These are phyloP conservation scores for Drosophila kanapiae DNA, from an alignment of 1,140 invertebrate species.

Conservation along the genomic window DNA sequence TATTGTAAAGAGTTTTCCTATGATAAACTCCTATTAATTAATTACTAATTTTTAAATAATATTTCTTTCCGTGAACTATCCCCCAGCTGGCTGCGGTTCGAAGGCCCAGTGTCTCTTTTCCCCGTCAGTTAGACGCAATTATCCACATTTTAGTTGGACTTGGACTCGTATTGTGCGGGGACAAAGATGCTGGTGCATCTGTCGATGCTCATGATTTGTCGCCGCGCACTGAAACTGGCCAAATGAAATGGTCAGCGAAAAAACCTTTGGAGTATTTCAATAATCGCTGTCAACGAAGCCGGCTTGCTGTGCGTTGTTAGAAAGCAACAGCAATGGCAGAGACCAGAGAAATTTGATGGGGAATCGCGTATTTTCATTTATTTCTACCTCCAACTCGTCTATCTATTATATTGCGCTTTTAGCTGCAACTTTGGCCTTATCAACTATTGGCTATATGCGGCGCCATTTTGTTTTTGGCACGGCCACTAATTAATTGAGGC, in stretches of 20 bases:
- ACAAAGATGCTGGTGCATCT: conserved; percentile 49
- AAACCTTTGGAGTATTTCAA: conserved; percentile 79
- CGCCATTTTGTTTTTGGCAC: conserved; percentile 60
- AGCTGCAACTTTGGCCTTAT: conserved; percentile 52
- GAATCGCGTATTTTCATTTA: conserved; percentile 35
- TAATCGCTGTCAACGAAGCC: conserved; percentile 55
- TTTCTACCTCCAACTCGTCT: conserved; percentile 36
- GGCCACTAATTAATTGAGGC: conserved; percentile 71
- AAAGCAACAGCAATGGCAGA: conserved; percentile 47
- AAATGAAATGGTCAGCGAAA: conserved; percentile 57
- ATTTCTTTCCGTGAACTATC: conserved; percentile 27
- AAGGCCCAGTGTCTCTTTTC: conserved; percentile 16
- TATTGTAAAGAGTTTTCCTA: neutral
- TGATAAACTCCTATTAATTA: neutral
- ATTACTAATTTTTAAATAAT: neutral
- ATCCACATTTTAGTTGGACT: conserved; percentile 65
- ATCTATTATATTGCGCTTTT: conserved; percentile 24
- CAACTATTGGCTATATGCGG: conserved; percentile 62
- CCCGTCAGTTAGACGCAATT: conserved; percentile 70
- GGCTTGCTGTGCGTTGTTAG: conserved; percentile 66
- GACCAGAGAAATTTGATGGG: conserved; percentile 64
- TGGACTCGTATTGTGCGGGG: conserved; percentile 28
- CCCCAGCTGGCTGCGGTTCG: neutral
- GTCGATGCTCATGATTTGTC: conserved; percentile 71
- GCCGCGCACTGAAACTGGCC: conserved; percentile 23